Base-by-base conservation (phyloP, 2,888 invertebrate species). In the Drosophila parthenogenetica region DNA sequence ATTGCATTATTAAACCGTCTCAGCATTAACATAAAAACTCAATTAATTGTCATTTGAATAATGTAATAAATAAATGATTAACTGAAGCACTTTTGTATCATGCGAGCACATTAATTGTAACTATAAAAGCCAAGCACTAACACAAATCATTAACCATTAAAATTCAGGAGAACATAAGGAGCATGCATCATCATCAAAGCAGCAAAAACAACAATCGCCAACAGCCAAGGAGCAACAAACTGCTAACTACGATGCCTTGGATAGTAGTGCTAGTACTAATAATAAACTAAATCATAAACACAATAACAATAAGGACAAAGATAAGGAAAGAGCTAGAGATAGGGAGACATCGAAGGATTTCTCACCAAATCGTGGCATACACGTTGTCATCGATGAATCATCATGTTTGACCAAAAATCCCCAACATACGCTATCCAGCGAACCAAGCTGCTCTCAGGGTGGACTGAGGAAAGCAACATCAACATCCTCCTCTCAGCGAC, bases 201-300 rank as follows among this genome's bases (percentile, higher is more conserved):
- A 59, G 57, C 68, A 63, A 46, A 65, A 77, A 49, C 65, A 67
- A 49, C 61, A 68, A 61, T 55, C 62, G 59, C 75, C 75, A 16
- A 70, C 57, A 66, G 25, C 39, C 32, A 48, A 64, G 42, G 69
- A 81, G 29, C 67, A 77, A 61, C 80, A 76, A 71, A 69, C 63
- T 69, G 80, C 69, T 50, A 84, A 75, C 75, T 69, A 73, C 53
- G 82, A 87, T 81, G 85, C 82, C 80, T 77, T 84, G 79, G 86
- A 86, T 65, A 87, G 76, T 65, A 87, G 76, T 81, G 77, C 74
- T 70, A 81, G 73, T 77, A 69, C 74, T 58, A 81, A 79, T 58
- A 85, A 79, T 72, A 87, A 86, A 81, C 70, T 88, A 69, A 86
- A 77, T 76, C 72, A 86, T 83, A 85, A 83, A 73, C 71, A 79